These are phyloP conservation scores for Acrobasis repandana DNA, from an alignment of 2,888 invertebrate species.

Conservation along the genomic window DNA sequence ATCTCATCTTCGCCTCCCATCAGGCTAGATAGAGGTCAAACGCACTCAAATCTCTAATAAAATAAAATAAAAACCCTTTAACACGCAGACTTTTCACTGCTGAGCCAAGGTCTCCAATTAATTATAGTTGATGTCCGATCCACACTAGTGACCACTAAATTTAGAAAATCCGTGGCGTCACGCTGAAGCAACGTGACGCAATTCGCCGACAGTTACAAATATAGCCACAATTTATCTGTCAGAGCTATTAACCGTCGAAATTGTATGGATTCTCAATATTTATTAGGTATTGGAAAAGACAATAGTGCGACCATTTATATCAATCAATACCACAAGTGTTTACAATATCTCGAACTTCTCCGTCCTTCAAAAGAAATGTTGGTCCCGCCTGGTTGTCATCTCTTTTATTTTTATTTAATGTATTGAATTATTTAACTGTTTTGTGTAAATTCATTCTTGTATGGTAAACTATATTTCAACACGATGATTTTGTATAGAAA, in stretches of 20 bases:
- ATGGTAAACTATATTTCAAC: too few relatives aligned
- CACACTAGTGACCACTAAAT: constrained; percentile 5
- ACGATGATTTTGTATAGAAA: too few relatives aligned
- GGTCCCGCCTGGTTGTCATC: too few relatives aligned
- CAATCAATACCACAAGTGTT: background rate
- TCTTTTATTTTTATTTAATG: too few relatives aligned
- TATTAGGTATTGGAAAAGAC: background rate
- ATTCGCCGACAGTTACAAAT: constrained; percentile 15
- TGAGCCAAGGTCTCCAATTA: constrained; percentile 1
- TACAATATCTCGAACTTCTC: too few relatives aligned
- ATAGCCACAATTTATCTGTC: constrained; percentile 6
- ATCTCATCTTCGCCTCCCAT: too few relatives aligned
- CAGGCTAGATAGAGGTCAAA: too few relatives aligned
- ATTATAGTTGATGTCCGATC: constrained; percentile 2
- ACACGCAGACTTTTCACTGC: background rate
- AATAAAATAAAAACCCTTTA: too few relatives aligned
- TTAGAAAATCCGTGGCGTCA: constrained; percentile 17
- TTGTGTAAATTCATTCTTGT: too few relatives aligned
- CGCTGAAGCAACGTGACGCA: constrained; percentile 9
- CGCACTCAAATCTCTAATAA: too few relatives aligned
- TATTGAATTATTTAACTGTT: too few relatives aligned
- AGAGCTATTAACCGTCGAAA: background rate
- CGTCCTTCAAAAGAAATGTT: too few relatives aligned
- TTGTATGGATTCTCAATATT: background rate
- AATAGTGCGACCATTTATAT: background rate